Evolutionary conservation across 2,113 vertebrate species (phyloP).

Genomic region (Colossoma macropomum): DNA sequence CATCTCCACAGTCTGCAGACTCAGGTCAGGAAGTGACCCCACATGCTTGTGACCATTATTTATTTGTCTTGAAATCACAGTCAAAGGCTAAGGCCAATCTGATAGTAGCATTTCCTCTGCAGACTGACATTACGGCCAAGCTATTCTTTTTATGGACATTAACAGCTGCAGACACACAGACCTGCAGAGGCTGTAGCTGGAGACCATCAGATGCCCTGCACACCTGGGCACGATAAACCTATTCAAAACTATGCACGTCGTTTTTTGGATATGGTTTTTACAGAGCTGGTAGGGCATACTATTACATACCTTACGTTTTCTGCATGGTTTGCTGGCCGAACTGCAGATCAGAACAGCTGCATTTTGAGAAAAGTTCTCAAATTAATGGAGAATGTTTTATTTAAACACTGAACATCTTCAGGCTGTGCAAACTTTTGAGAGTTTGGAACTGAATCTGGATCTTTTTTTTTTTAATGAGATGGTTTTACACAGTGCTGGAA

Average conservation of each 20-base stretch:
- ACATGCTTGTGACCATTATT: slow-evolving; percentile 7
- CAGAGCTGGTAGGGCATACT: not conserved
- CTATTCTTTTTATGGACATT: not conserved
- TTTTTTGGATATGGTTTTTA: slow-evolving; percentile 6
- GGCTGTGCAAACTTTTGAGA: slow-evolving; percentile 13
- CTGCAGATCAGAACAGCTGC: not conserved
- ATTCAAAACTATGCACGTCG: not conserved
- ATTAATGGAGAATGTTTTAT: not conserved
- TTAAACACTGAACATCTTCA: slow-evolving; percentile 8
- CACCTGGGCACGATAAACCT: not conserved
- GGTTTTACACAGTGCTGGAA: slow-evolving; percentile 29
- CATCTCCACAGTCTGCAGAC: slow-evolving; percentile 43
- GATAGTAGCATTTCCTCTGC: slow-evolving; percentile 34
- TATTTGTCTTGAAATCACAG: slow-evolving; percentile 38
- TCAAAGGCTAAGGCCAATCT: slow-evolving; percentile 23
- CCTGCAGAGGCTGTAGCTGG: not conserved
- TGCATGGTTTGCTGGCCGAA: not conserved
- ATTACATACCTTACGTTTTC: not conserved
- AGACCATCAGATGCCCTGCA: not conserved
- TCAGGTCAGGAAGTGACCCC: slow-evolving; percentile 24
- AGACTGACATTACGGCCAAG: not conserved
- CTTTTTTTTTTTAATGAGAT: slow-evolving; percentile 12
- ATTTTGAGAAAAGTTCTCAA: not conserved
- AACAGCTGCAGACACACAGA: not conserved
- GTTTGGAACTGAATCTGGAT: not conserved